Conservation (phyloP, 2,888 invertebrate genomes). For the Himalopsyche japonica region DNA sequence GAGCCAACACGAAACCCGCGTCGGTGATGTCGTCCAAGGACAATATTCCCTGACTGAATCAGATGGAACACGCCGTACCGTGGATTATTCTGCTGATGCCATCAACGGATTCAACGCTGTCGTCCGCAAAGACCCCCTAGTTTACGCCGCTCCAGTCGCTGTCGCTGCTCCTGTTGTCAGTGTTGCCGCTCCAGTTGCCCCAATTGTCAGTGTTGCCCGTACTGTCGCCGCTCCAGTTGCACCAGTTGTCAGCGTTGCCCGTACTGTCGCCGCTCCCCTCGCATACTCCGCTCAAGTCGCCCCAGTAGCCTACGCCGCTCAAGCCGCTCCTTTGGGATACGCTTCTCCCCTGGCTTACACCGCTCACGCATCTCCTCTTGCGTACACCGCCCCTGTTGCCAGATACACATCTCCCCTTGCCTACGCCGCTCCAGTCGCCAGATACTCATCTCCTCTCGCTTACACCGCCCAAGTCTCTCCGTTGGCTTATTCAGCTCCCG, state of each 20-base stretch:
- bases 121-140: constrained; percentile 57
- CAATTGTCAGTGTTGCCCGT: constrained; percentile 46
- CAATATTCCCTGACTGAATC: constrained; percentile 59
- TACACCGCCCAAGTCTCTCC: constrained; percentile 9
- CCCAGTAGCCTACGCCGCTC: background rate
- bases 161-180: background rate
- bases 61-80: constrained; percentile 57
- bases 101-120: constrained; percentile 60
- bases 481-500: constrained; percentile 37
- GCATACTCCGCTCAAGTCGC: constrained; percentile 45
- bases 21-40: constrained; percentile 56
- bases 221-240: constrained; percentile 36
- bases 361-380: constrained; percentile 42
- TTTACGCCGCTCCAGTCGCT: constrained; percentile 58
- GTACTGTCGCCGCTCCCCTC: constrained; percentile 42
- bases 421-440: constrained; percentile 27
- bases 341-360: background rate
- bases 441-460: constrained; percentile 5
- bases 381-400: constrained; percentile 33
- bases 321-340: background rate
- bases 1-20: constrained; percentile 58
- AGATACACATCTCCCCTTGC: constrained; percentile 35
- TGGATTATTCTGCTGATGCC: constrained; percentile 59
- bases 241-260: constrained; percentile 45
- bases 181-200: constrained; percentile 39